phyloP scores from a whole-genome alignment of 2,113 vertebrate species.

The Uria lomvia region DNA sequence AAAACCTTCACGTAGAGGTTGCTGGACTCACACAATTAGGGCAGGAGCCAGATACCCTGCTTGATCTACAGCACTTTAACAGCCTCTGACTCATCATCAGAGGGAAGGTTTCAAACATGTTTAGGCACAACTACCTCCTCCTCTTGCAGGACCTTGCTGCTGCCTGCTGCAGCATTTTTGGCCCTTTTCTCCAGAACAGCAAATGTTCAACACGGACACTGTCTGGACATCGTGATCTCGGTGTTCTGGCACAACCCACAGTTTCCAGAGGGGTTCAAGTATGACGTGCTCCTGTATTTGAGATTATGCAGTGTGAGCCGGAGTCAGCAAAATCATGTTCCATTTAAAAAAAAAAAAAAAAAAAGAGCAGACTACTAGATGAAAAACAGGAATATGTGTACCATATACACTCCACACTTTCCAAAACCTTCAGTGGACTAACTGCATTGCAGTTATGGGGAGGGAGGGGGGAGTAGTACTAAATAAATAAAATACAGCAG shows the following conservation, averaged over 20 bases:
- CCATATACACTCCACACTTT: neutral
- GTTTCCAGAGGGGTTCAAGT: neutral
- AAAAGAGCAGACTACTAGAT: neutral
- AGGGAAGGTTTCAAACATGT: neutral
- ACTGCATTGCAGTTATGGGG: neutral
- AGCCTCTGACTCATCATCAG: slow-evolving; percentile 21
- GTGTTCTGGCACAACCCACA: neutral
- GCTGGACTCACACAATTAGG: neutral
- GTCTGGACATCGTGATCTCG: neutral
- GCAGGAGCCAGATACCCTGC: neutral
- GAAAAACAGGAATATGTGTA: neutral
- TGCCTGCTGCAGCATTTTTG: neutral
- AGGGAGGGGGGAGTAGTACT: fast-evolving
- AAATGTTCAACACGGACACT: neutral
- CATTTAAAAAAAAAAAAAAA: neutral
- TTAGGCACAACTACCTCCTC: slow-evolving; percentile 5
- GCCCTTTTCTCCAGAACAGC: neutral
- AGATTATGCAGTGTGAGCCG: neutral
- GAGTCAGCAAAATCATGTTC: neutral
- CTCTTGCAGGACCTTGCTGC: neutral
- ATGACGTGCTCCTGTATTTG: neutral
- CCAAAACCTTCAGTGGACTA: neutral
- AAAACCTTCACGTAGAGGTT: neutral
- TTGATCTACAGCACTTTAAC: neutral
- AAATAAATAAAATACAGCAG: neutral